Evolutionary conservation across 2,113 vertebrate genomes (phyloP).

Genomic region (Melanerpes aurifrons): DNA sequence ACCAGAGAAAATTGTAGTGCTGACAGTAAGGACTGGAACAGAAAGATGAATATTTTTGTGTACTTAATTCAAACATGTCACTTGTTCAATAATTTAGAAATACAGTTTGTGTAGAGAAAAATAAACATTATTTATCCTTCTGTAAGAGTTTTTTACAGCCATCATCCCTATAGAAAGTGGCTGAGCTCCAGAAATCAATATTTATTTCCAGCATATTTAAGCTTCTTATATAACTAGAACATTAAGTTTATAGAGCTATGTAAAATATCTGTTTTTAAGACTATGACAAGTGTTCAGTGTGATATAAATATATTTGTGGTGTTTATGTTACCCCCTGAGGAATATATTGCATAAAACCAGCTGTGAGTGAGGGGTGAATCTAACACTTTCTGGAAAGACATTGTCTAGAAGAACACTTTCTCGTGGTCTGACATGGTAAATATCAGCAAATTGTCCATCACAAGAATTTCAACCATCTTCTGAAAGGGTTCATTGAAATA

Average conservation of each 20-base stretch:
- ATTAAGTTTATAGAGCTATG: slow-evolving; percentile 44
- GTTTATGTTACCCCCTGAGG: neutral
- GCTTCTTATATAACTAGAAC: slow-evolving; percentile 25
- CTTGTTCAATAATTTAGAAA: slow-evolving; percentile 36
- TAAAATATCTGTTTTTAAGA: slow-evolving; percentile 42
- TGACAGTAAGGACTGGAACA: slow-evolving; percentile 25
- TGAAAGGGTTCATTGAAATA: neutral
- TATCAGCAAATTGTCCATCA: neutral
- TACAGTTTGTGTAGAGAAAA: slow-evolving; percentile 33
- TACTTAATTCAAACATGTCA: slow-evolving; percentile 33
- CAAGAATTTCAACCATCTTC: neutral
- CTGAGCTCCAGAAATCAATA: slow-evolving; percentile 56
- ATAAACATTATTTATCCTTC: slow-evolving; percentile 53
- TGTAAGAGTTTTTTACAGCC: neutral
- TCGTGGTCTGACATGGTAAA: neutral
- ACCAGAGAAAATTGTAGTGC: slow-evolving; percentile 18
- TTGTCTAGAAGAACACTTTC: too few relatives aligned
- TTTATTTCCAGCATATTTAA: slow-evolving; percentile 58
- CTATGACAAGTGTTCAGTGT: slow-evolving; percentile 10
- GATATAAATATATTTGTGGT: slow-evolving; percentile 2
- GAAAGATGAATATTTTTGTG: slow-evolving; percentile 38
- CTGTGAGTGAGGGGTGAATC: neutral
- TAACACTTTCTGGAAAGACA: neutral
- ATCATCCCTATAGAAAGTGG: slow-evolving; percentile 22
- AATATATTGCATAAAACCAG: neutral